Percentiles rank a stretch among this genome's conserved stretches.
Conservation (phyloP, 2,888 invertebrate genomes). For the Helleia helle region DNA sequence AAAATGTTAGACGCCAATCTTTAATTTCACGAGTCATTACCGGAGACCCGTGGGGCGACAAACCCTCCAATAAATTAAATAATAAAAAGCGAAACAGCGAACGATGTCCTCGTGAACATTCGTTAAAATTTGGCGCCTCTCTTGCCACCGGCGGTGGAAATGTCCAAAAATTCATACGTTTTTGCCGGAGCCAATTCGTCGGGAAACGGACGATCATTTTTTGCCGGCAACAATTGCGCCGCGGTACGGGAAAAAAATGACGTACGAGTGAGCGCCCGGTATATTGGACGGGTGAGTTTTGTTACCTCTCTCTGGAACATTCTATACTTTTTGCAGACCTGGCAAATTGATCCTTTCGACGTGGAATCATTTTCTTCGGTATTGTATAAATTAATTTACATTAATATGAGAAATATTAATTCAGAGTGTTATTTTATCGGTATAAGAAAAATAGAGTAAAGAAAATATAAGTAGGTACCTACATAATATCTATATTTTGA, state of each 20-base stretch:
- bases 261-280: too few species aligned
- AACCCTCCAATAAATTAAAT: not conserved
- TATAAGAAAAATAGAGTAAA: too few species aligned
- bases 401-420: too few species aligned
- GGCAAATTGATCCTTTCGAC: conserved; percentile 21
- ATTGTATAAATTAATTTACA: too few species aligned
- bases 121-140: not conserved
- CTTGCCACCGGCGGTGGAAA: not conserved
- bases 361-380: conserved; percentile 7
- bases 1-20: not conserved
- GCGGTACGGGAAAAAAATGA: too few species aligned
- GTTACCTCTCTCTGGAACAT: conserved; percentile 28
- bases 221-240: too few species aligned
- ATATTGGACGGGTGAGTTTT: conserved; percentile 39
- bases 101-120: not conserved
- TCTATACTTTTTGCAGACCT: conserved; percentile 19
- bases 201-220: too few species aligned
- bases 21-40: not conserved
- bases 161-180: not conserved
- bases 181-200: not conserved
- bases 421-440: too few species aligned
- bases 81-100: not conserved
- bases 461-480: too few species aligned
- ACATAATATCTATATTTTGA: too few species aligned
- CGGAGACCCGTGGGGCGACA: not conserved